Conservation (phyloP, 2,113 vertebrate species). For the Bos indicus region DNA sequence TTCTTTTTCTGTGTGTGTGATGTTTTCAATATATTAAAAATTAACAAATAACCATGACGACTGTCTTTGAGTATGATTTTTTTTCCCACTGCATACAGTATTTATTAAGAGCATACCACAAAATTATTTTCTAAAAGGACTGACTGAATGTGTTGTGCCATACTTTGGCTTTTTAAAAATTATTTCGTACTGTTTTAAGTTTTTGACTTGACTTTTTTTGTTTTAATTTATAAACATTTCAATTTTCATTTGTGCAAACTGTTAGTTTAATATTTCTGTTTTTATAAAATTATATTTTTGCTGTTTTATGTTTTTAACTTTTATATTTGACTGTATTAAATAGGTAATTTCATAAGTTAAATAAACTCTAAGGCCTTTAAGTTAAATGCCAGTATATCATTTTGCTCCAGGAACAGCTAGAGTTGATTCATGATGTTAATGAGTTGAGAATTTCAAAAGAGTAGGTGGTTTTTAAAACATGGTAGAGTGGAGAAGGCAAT, state of each 20-base stretch:
- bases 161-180: not conserved
- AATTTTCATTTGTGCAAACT: not conserved
- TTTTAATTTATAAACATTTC: not conserved
- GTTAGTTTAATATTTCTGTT: not conserved
- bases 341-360: not conserved
- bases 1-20: not conserved
- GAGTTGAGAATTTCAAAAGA: not conserved
- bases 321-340: not conserved
- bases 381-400: not conserved
- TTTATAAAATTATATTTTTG: not conserved
- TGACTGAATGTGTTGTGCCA: not conserved
- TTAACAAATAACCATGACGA: not conserved
- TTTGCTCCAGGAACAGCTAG: not conserved
- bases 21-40: not conserved
- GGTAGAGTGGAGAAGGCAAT: not conserved
- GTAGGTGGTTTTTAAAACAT: not conserved
- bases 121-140: not conserved
- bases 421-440: not conserved
- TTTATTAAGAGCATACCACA: not conserved
- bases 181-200: not conserved
- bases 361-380: not conserved
- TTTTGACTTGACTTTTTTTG: not conserved
- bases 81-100: not conserved
- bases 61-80: not conserved
- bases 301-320: not conserved